These are phyloP conservation scores for Crenuchus spilurus DNA, from an alignment of 2,797 vertebrate genomes.

Conservation along the genomic window DNA sequence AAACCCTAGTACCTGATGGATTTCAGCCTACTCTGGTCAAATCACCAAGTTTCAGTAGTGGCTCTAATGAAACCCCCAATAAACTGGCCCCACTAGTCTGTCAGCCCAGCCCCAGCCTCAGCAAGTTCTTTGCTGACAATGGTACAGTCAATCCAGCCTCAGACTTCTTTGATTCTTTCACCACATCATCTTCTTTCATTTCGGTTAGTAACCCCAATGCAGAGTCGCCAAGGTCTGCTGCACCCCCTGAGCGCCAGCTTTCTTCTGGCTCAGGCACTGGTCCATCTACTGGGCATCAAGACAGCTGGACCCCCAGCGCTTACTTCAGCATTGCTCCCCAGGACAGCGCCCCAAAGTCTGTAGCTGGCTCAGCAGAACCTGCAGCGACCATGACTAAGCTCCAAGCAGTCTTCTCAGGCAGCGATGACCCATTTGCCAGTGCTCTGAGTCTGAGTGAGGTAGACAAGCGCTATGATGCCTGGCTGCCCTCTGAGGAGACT, in stretches of 20 bases:
- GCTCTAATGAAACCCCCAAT: constrained; percentile 75
- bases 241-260: constrained; percentile 74
- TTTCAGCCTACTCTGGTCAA: constrained; percentile 97
- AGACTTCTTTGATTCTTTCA: constrained; percentile 98
- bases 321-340: constrained; percentile 62
- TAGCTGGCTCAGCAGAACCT: constrained; percentile 63
- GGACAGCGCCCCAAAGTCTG: constrained; percentile 60
- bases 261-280: constrained; percentile 69
- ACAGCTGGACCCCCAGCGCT: constrained; percentile 64
- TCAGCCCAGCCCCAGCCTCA: constrained; percentile 96
- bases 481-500: constrained; percentile 90
- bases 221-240: constrained; percentile 64
- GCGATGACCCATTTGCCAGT: constrained; percentile 91
- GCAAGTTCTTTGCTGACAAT: constrained; percentile 92
- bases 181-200: constrained; percentile 87
- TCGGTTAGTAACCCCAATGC: constrained; percentile 95
- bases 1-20: constrained; percentile 84
- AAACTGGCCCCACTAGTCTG: constrained; percentile 83
- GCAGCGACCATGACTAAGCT: constrained; percentile 84
- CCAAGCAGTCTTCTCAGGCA: constrained; percentile 89
- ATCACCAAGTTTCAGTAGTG: constrained; percentile 89
- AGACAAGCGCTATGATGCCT: constrained; percentile 91
- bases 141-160: constrained; percentile 82
- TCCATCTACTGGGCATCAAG: constrained; percentile 40
- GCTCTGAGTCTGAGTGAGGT: constrained; percentile 94